Evolutionary conservation across 1,140 invertebrate genomes (phyloP).

Genomic region (Dreissena rostriformis): DNA sequence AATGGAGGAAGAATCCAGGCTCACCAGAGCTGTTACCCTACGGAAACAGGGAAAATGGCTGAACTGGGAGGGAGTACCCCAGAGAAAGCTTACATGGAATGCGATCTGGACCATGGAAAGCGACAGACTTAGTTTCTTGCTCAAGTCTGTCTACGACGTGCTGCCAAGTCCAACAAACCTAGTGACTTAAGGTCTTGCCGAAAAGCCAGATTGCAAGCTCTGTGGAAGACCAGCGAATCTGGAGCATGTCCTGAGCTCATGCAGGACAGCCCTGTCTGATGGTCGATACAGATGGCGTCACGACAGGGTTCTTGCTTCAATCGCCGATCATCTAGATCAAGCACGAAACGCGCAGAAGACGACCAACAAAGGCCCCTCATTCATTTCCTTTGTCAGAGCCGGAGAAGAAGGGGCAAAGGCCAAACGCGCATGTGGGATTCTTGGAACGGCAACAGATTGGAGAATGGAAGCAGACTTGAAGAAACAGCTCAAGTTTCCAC

Average conservation of each 20-base stretch:
- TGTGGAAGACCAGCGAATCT: slow-evolving; percentile 31
- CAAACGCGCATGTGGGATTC: background rate
- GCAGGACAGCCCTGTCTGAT: slow-evolving; percentile 8
- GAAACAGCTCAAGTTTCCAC: slow-evolving; percentile 18
- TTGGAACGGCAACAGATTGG: slow-evolving; percentile 25
- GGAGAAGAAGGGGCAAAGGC: slow-evolving; percentile 2
- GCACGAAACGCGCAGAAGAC: background rate
- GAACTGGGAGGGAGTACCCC: background rate
- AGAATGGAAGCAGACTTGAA: slow-evolving; percentile 36
- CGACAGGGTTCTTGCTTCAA: slow-evolving; percentile 9
- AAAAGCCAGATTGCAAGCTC: slow-evolving; percentile 19
- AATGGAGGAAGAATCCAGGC: background rate
- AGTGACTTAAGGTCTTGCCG: background rate
- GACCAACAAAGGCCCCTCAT: background rate
- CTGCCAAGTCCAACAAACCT: slow-evolving; percentile 5
- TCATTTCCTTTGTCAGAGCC: slow-evolving; percentile 25
- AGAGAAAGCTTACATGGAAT: slow-evolving; percentile 5
- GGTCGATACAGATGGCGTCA: slow-evolving; percentile 30
- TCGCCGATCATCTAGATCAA: slow-evolving; percentile 11
- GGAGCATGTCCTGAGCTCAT: slow-evolving; percentile 43
- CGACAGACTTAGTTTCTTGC: slow-evolving; percentile 24
- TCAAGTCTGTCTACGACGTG: slow-evolving; percentile 18
- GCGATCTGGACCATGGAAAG: slow-evolving; percentile 5
- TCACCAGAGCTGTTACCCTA: background rate
- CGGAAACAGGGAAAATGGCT: slow-evolving; percentile 1